Evolutionary conservation across 2,797 vertebrate species (phyloP).

Genomic region (Lemur catta): DNA sequence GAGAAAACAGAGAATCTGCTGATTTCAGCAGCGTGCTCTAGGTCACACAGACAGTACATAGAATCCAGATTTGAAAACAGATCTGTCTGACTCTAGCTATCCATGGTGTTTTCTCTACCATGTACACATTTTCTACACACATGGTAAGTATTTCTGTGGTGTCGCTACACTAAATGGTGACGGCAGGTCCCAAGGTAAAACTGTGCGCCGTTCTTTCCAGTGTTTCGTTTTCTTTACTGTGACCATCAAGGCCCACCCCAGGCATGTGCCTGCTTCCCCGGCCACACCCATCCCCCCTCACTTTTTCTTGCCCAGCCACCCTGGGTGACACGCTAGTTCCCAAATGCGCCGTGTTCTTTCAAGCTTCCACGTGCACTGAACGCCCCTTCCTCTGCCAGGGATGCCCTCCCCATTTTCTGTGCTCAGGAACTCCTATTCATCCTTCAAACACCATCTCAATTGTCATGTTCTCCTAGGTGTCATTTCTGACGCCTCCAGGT

Average conservation of each 20-base stretch:
- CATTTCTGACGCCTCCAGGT: not conserved
- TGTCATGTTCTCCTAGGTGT: not conserved
- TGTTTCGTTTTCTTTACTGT: not conserved
- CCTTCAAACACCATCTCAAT: not conserved
- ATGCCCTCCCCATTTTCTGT: not conserved
- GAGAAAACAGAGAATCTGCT: not conserved
- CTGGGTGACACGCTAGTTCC: not conserved
- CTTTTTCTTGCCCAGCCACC: not conserved
- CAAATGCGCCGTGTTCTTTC: not conserved
- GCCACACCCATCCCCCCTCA: not conserved
- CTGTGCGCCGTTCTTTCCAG: not conserved
- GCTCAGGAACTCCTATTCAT: not conserved
- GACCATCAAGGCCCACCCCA: not conserved
- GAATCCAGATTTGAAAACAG: not conserved
- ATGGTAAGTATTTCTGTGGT: not conserved
- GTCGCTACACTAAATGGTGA: not conserved
- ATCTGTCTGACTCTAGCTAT: not conserved
- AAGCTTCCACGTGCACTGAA: not conserved
- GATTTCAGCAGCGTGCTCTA: not conserved
- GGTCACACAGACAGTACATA: not conserved
- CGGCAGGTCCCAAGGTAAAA: not conserved
- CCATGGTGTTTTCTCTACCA: not conserved
- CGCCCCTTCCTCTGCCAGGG: rapidly evolving
- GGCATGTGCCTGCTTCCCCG: not conserved
- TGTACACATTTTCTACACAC: not conserved